A percentile compares a stretch with the other conserved stretches of the same genome.
Evolutionary conservation across 2,113 vertebrate genomes (phyloP).

Genomic region (Hyperopisus bebe): DNA sequence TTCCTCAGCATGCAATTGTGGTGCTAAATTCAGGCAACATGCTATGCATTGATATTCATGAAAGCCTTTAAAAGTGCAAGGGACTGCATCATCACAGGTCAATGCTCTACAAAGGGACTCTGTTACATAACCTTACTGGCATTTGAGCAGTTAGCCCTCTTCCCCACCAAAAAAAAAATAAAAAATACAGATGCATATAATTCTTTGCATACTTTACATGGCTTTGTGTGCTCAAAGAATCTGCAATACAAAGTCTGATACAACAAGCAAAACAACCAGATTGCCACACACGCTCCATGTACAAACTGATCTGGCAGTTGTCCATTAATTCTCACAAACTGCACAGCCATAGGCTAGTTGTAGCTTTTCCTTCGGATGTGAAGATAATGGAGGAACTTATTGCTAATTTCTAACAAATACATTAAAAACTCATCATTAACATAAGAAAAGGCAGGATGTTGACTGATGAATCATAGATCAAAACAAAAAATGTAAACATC

Average conservation of each 20-base stretch:
- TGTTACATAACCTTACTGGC: not conserved
- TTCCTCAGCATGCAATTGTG: not conserved
- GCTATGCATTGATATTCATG: slow-evolving; percentile 11
- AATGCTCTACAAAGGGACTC: not conserved
- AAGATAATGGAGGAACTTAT: not conserved
- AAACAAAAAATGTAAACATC: not conserved
- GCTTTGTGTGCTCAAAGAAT: not conserved
- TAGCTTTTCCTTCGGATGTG: not conserved
- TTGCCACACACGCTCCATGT: slow-evolving; percentile 19
- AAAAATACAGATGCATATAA: not conserved
- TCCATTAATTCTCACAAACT: slow-evolving; percentile 51
- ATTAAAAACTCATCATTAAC: not conserved
- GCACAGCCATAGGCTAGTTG: slow-evolving; percentile 48
- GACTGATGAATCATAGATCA: slow-evolving; percentile 27
- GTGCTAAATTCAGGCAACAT: not conserved
- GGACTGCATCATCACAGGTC: not conserved
- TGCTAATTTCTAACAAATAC: not conserved
- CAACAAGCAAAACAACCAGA: slow-evolving; percentile 12
- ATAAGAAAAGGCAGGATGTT: not conserved
- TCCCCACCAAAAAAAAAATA: not conserved
- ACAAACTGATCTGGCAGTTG: slow-evolving; percentile 35
- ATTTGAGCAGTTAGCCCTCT: not conserved
- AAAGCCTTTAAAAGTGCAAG: not conserved
- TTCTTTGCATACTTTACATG: not conserved
- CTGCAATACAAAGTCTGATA: slow-evolving; percentile 9